Conservation (phyloP, 2,113 vertebrate species). For the Orthochromis indermauri region DNA sequence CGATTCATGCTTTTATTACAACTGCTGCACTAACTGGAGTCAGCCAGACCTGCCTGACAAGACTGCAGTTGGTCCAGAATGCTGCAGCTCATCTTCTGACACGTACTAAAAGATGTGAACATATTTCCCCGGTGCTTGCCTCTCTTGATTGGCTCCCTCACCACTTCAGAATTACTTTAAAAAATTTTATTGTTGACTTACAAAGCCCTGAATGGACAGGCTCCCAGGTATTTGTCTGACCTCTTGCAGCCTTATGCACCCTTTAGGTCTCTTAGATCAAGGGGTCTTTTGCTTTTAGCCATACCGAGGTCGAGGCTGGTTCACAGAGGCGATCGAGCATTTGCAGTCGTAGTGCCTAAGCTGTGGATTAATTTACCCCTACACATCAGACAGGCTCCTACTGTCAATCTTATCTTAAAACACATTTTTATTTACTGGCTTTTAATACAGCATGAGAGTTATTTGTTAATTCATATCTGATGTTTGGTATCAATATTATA, state of each 20-base stretch:
- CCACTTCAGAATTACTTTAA: too few species aligned
- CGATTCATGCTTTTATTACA: neutral
- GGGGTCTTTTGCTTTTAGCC: neutral
- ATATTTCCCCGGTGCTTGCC: too few species aligned
- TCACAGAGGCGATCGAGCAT: accelerated
- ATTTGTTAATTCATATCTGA: neutral
- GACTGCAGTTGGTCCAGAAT: too few species aligned
- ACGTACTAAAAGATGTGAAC: too few species aligned
- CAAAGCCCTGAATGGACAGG: neutral
- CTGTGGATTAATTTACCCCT: neutral
- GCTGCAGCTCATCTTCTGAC: too few species aligned
- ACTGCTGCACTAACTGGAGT: too few species aligned
- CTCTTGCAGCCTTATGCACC: neutral
- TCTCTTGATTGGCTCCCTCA: too few species aligned
- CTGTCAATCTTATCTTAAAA: neutral
- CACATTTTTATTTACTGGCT: neutral
- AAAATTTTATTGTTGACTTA: accelerated
- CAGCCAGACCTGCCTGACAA: neutral
- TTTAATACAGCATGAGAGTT: neutral
- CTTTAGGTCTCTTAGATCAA: neutral
- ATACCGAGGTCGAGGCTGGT: neutral
- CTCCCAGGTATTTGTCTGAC: neutral
- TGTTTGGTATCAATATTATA: neutral
- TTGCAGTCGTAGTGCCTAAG: accelerated
- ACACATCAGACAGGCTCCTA: neutral